A percentile compares a stretch with the other conserved stretches of the same genome.
Evolutionary conservation across 2,888 invertebrate genomes (phyloP).

Genomic region (Brenthis hecate): DNA sequence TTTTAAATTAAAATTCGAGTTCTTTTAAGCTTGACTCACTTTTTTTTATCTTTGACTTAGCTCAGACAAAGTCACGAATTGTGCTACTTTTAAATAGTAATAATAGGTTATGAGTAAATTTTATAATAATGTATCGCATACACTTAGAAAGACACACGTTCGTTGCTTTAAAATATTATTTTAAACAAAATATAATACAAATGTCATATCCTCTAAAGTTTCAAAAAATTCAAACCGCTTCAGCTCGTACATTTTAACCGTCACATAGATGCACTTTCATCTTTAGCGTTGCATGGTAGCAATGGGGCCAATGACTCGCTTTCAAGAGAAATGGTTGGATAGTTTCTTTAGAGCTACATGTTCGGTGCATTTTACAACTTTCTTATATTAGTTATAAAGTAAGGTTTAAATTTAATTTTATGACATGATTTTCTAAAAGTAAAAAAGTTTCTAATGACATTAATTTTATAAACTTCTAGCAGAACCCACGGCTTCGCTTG

Average conservation of each 20-base stretch:
- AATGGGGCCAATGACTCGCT: slow-evolving; percentile 67
- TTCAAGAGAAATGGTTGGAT: slow-evolving; percentile 24
- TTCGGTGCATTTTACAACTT: slow-evolving; percentile 5
- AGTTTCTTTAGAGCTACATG: neutral
- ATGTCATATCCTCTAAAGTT: neutral
- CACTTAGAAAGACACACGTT: neutral
- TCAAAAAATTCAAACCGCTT: slow-evolving; percentile 20
- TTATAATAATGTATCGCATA: too few relatives aligned
- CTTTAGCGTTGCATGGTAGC: slow-evolving; percentile 47
- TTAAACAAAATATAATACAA: neutral
- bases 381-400: slow-evolving; percentile 1
- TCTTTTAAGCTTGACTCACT: too few relatives aligned
- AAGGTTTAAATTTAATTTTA: neutral
- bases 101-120: too few relatives aligned
- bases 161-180: slow-evolving; percentile 3
- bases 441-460: neutral
- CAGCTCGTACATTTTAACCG: slow-evolving; percentile 22
- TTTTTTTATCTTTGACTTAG: too few relatives aligned
- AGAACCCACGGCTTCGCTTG: too few relatives aligned
- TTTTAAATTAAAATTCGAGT: too few relatives aligned
- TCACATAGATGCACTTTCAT: slow-evolving; percentile 33
- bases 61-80: too few relatives aligned
- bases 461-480: neutral
- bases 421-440: neutral
- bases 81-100: too few relatives aligned